Evolutionary conservation across 2,113 vertebrate genomes (phyloP), one percentile per base, ranked within the genome.

Genomic region (Malurus elegans): DNA sequence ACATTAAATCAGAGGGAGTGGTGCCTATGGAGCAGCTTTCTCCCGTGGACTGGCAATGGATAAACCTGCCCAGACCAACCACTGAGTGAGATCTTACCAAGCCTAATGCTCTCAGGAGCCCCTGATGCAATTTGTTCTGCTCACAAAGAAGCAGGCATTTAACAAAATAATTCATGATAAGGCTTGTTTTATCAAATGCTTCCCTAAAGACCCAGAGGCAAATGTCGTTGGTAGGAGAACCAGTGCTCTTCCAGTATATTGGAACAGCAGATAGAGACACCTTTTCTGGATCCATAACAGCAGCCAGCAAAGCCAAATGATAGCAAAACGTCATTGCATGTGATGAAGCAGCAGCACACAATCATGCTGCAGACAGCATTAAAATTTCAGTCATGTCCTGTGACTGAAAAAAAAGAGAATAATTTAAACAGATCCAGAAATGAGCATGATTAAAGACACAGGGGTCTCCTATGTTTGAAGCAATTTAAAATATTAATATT

Each of bases 401-500:
- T 76, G 71, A 54, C 18, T 62, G 71, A 50, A 84, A 88, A 84
- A 78, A 80, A 53, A 61, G 50, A 56, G 34, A 58, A 87, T 65
- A 76, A 86, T 94, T 95, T 67, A 90, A 96, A 83, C 18, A 93
- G 78, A 91, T 66, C 80, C 90, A 93, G 78, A 91, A 95, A 87
- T 72, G 42, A 92, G 31, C 50, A 66, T 94, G 93, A 94, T 92
- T 92, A 88, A 95, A 95, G 85, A 85, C 79, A 73, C 40, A 31
- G 62, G 71, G 70, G 81, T 95, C 94, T 93, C 73, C 66, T 70
- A 6, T 74, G 74, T 72, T 93, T 47, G 73, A 72, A 90, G 54
- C 45, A 95, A 96, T 95, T 92, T 80, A 79, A 79, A 90, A 79
- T 40, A 88, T 93, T 95, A 93, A 95, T 96, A 93, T 92, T 95